Percentiles rank a stretch among this genome's conserved stretches.
phyloP scores from a whole-genome alignment of 2,113 vertebrate genomes.

The Melospiza georgiana region DNA sequence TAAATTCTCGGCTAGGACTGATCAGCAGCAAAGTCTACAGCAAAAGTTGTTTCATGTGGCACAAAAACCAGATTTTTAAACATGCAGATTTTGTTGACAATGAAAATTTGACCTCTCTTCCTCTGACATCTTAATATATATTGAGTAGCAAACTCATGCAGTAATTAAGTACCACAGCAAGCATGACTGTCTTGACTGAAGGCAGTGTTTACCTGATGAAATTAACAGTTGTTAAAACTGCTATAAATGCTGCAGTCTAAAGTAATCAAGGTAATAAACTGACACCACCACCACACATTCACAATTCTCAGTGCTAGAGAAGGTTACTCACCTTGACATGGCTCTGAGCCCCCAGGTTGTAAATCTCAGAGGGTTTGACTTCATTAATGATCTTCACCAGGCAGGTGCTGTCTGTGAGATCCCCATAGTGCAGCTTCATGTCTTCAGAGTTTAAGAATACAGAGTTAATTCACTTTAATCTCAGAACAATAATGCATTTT shows the following conservation, averaged over 20 bases:
- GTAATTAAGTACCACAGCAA: not conserved
- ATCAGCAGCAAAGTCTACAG: not conserved
- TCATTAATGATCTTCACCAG: conserved; percentile 97
- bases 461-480: not conserved
- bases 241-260: not conserved
- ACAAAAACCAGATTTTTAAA: not conserved
- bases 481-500: not conserved
- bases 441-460: conserved; percentile 76
- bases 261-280: not conserved
- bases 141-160: not conserved
- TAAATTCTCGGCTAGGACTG: not conserved
- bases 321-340: conserved; percentile 89
- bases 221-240: not conserved
- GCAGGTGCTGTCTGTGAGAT: conserved; percentile 97
- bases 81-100: not conserved
- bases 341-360: conserved; percentile 97
- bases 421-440: conserved; percentile 97
- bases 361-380: conserved; percentile 94
- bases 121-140: not conserved
- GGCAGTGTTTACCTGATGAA: not conserved
- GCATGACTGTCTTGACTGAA: not conserved
- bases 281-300: not conserved
- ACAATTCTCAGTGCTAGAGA: not conserved
- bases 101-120: not conserved
- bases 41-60: not conserved